These are phyloP conservation scores for Arenaria interpres DNA, from an alignment of 2,113 vertebrate species.

Conservation along the genomic window DNA sequence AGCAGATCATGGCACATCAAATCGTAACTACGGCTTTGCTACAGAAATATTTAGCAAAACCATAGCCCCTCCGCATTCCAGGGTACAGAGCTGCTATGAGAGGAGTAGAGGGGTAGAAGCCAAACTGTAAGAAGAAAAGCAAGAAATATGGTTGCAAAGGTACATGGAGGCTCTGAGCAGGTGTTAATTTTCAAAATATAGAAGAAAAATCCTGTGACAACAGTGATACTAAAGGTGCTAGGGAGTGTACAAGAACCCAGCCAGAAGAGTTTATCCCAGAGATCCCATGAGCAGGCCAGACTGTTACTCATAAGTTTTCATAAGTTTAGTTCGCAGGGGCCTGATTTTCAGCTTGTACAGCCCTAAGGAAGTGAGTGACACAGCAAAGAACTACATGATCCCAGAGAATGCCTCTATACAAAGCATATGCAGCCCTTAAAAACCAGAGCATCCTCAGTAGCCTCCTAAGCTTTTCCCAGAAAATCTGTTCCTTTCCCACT, in stretches of 20 bases:
- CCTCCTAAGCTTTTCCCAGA: not conserved
- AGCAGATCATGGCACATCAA: not conserved
- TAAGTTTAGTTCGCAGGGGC: not conserved
- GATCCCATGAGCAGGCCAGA: not conserved
- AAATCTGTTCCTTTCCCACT: not conserved
- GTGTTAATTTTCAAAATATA: not conserved
- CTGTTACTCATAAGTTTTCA: not conserved
- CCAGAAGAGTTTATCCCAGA: not conserved
- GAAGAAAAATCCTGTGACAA: not conserved
- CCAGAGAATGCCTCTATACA: not conserved
- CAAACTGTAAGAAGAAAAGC: not conserved
- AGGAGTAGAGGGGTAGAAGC: not conserved
- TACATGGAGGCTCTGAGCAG: not conserved
- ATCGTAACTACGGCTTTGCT: not conserved
- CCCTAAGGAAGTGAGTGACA: not conserved
- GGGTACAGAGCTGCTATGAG: not conserved
- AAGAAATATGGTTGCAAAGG: not conserved
- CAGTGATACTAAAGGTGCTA: not conserved
- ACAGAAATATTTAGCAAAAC: not conserved
- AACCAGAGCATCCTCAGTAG: not conserved
- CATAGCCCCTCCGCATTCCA: not conserved
- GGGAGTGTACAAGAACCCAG: not conserved
- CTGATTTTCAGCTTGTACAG: not conserved
- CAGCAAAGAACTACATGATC: not conserved
- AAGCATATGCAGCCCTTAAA: not conserved